Conservation (phyloP, 2,888 invertebrate species). For the Acanthococcus lagerstroemiae region DNA sequence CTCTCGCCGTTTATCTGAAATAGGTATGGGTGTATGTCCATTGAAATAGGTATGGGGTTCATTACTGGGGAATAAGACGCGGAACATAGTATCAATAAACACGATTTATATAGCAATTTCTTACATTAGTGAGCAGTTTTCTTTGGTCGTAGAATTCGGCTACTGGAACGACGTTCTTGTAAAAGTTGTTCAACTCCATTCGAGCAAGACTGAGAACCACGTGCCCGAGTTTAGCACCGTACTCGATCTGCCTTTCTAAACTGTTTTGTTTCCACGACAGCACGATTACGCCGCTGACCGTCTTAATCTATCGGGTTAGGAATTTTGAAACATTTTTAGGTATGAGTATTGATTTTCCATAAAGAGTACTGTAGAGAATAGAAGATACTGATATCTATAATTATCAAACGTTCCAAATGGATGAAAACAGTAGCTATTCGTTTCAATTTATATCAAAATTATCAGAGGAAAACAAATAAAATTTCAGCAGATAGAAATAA, state of each 20-base stretch:
- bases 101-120: too few relatives aligned
- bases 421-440: too few relatives aligned
- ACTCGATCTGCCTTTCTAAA: slow-evolving; percentile 78
- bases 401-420: too few relatives aligned
- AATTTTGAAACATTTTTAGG: background rate
- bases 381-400: too few relatives aligned
- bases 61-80: too few relatives aligned
- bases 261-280: slow-evolving; percentile 80
- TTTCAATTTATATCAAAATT: too few relatives aligned
- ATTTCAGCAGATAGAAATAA: too few relatives aligned
- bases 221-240: slow-evolving; percentile 79
- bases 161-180: slow-evolving; percentile 78
- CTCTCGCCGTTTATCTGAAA: slow-evolving; percentile 75
- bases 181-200: slow-evolving; percentile 83
- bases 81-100: too few relatives aligned
- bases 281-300: slow-evolving; percentile 73
- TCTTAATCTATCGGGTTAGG: slow-evolving; percentile 58
- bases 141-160: slow-evolving; percentile 84
- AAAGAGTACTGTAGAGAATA: too few relatives aligned
- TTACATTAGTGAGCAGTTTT: slow-evolving; percentile 62
- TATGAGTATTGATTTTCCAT: background rate
- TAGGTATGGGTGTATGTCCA: background rate
- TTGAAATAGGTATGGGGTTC: too few relatives aligned
- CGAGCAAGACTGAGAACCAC: slow-evolving; percentile 69
- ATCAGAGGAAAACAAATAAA: too few relatives aligned